Evolutionary conservation across 2,888 invertebrate genomes (phyloP), one percentile per base, ranked within the genome.

Genomic region (Girardia tigrina): DNA sequence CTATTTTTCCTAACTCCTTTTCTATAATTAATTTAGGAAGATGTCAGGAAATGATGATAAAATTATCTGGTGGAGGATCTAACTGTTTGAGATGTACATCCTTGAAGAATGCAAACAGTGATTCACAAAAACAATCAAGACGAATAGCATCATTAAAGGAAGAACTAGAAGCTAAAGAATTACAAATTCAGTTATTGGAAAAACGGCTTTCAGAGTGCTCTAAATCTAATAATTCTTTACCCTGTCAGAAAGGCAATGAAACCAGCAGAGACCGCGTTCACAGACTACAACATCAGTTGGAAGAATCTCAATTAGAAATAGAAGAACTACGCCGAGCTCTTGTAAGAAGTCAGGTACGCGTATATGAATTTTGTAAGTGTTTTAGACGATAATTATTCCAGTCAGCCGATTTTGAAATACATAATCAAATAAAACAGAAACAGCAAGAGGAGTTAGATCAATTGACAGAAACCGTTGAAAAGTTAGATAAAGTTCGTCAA

Each of bases 91-190:
- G 56, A 56, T 56, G 56, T 56, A 23, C 23, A 20, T 56, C 56
- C n/a, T 20, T 56, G 23, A 56, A 56, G n/a, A 56, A 56, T 16
- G 20, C 56, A 4, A 56, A 56, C 23, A 56, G 8, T n/a, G 56
- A 56, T 56, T 56, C 56, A 56, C 73, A 72, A n/a, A 28, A 36
- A n/a, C 73, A 72, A n/a, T 28, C 73, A 23, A 28, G 23, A 26
- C 28, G 36, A 26, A 72, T 72, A 20, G 12, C 73, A 2, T 69
- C 73, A 16, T n/a, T 72, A 2, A 72, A 29, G 36, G 73, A 72
- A n/a, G 73, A 72, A 23, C 20, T 72, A 26, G 73, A 26, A 26
- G 26, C 26, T 4, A 29, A 36, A 27, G 73, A 72, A 42, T 28
- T 56, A 23, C 56, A 56, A 8, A 56, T 56, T 12, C 56, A 56